Base-by-base conservation (phyloP, 2,113 vertebrate genomes). In the Ciconia boyciana region DNA sequence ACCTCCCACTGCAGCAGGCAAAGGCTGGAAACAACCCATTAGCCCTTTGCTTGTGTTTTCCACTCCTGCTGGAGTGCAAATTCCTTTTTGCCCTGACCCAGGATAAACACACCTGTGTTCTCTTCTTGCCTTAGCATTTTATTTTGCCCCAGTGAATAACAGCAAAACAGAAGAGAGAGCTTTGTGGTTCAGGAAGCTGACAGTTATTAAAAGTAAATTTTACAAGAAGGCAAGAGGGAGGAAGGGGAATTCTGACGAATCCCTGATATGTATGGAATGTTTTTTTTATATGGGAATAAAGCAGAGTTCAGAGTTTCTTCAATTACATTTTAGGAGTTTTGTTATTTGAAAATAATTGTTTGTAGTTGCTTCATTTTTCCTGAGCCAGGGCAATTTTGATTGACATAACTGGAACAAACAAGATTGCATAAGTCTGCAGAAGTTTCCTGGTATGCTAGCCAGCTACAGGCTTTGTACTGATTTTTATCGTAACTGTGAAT, bases 171-270 rank as follows among this genome's bases (percentile, higher is more conserved):
- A 54, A 52, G 43, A 87, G 76, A 48, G 61, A 52, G 62, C 57
- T 95, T 89, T 94, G 92, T 88, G 78, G 70, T 93, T 93, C 84
- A 96, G 95, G 96, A 92, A 96, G 54, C 89, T 76, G 85, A 81
- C 34, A 60, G 91, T 93, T 97, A 96, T 94, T 92, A 95, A 97
- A 97, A 97, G 77, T 92, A 96, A 94, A 93, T 97, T 95, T 93
- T 96, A 92, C 61, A 97, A 89, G 89, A 80, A 60, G 39, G 52
- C 61, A 93, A 87, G 64, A 64, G 0, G 0, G 58, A 76, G 46
- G 46, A 89, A 88, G 91, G 91, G 93, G 96, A 95, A 94, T 94
- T 96, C 89, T 93, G 75, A 61, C 2, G n/a, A 89, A 97, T 89
- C 84, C 54, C 52, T 93, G 91, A 57, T 93, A 98, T 96, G 95